Conservation (phyloP, 2,888 invertebrate species). For the Drosophila picticornis region DNA sequence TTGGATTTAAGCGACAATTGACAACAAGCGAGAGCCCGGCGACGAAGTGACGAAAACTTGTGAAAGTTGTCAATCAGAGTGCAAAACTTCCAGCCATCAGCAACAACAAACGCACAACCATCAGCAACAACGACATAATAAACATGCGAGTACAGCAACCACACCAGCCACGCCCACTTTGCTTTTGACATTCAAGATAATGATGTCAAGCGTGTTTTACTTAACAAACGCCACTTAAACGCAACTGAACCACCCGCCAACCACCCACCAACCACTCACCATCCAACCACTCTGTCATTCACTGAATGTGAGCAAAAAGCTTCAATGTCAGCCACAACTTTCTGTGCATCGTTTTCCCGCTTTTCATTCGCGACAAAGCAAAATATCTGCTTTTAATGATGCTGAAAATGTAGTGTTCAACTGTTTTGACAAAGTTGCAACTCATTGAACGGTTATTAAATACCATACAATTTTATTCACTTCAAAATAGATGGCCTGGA, state of each 20-base stretch:
- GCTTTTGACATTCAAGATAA: constrained; percentile 75
- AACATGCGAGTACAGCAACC: constrained; percentile 29
- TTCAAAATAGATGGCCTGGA: not conserved
- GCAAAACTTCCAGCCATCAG: constrained; percentile 54
- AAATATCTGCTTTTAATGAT: constrained; percentile 52
- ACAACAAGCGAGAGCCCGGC: constrained; percentile 43
- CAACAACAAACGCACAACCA: constrained; percentile 1
- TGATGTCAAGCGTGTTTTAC: constrained; percentile 75
- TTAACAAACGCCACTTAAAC: constrained; percentile 77
- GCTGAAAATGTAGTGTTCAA: constrained; percentile 44
- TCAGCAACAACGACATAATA: constrained; percentile 49
- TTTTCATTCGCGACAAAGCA: constrained; percentile 14
- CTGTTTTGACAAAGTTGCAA: constrained; percentile 25
- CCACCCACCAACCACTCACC: not conserved
- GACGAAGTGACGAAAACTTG: constrained; percentile 52
- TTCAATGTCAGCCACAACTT: constrained; percentile 57
- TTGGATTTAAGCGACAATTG: constrained; percentile 80
- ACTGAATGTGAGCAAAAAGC: constrained; percentile 45
- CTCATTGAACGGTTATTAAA: constrained; percentile 48
- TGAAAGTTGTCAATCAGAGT: constrained; percentile 69
- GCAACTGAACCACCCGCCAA: constrained; percentile 32
- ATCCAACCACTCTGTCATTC: constrained; percentile 37
- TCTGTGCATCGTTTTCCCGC: constrained; percentile 11
- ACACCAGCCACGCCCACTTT: constrained; percentile 36
- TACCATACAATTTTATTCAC: constrained; percentile 18